Percentiles rank a stretch among this genome's conserved stretches.
These are phyloP conservation scores for Plutella xylostella DNA, from an alignment of 2,888 invertebrate species.

Conservation along the genomic window DNA sequence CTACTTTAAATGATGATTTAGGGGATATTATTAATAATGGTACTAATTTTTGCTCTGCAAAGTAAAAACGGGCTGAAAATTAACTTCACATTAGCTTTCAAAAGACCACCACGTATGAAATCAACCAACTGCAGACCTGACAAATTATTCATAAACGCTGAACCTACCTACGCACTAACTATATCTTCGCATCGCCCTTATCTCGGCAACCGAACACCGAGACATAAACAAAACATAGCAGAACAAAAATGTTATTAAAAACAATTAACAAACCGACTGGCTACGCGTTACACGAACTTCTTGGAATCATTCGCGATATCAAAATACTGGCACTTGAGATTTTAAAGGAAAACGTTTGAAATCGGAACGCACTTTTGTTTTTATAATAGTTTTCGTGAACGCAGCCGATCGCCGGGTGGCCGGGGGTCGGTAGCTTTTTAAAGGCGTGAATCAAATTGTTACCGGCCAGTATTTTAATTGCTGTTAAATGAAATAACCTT, in stretches of 20 bases:
- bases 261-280: not conserved
- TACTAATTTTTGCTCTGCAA: too few species aligned
- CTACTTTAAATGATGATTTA: too few species aligned
- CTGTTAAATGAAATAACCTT: too few species aligned
- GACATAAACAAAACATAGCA: slow-evolving; percentile 37
- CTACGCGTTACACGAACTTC: not conserved
- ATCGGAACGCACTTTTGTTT: slow-evolving; percentile 4
- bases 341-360: slow-evolving; percentile 3
- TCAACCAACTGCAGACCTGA: too few species aligned
- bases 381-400: not conserved
- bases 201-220: slow-evolving; percentile 40
- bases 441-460: too few species aligned
- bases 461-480: too few species aligned
- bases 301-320: not conserved
- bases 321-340: slow-evolving; percentile 5
- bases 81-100: too few species aligned
- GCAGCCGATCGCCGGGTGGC: not conserved
- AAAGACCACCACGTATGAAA: too few species aligned
- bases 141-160: too few species aligned
- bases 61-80: too few species aligned
- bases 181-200: not conserved
- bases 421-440: not conserved
- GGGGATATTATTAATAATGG: too few species aligned
- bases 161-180: too few species aligned
- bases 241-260: slow-evolving; percentile 37